phyloP scores from a whole-genome alignment of 1,140 invertebrate species.

The Solenopsis invicta region DNA sequence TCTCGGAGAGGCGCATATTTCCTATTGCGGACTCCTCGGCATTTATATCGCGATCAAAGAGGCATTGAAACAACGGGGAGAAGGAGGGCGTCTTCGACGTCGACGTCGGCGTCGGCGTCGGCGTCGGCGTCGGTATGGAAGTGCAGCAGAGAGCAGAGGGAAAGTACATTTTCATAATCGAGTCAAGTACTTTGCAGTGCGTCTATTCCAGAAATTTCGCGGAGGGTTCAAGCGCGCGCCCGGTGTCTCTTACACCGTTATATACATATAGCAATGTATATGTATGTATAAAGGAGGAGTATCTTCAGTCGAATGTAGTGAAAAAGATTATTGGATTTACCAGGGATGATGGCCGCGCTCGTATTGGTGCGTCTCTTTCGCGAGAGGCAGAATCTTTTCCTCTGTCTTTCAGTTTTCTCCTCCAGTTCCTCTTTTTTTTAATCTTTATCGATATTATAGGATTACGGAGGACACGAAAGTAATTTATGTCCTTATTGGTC shows the following conservation, averaged over 20 bases:
- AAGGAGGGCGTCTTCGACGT: neutral
- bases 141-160: slow-evolving; percentile 39
- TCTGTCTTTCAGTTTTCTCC: slow-evolving; percentile 12
- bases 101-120: neutral
- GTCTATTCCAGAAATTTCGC: slow-evolving; percentile 73
- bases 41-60: slow-evolving; percentile 73
- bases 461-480: slow-evolving; percentile 32
- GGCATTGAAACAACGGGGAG: slow-evolving; percentile 52
- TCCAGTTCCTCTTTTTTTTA: neutral
- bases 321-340: slow-evolving; percentile 62
- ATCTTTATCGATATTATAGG: neutral
- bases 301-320: slow-evolving; percentile 47
- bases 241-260: slow-evolving; percentile 16
- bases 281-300: slow-evolving; percentile 25
- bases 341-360: slow-evolving; percentile 36
- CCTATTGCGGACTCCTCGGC: slow-evolving; percentile 37
- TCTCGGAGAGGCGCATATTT: slow-evolving; percentile 21
- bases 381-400: slow-evolving; percentile 38
- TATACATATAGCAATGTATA: neutral
- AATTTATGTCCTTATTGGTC: slow-evolving; percentile 41
- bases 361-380: slow-evolving; percentile 40
- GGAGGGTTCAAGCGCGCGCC: slow-evolving; percentile 15
- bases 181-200: slow-evolving; percentile 73
- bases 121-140: neutral
- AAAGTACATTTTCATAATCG: slow-evolving; percentile 77